Evolutionary conservation across 2,888 invertebrate genomes (phyloP).

Genomic region (Hoplodrina ambigua): DNA sequence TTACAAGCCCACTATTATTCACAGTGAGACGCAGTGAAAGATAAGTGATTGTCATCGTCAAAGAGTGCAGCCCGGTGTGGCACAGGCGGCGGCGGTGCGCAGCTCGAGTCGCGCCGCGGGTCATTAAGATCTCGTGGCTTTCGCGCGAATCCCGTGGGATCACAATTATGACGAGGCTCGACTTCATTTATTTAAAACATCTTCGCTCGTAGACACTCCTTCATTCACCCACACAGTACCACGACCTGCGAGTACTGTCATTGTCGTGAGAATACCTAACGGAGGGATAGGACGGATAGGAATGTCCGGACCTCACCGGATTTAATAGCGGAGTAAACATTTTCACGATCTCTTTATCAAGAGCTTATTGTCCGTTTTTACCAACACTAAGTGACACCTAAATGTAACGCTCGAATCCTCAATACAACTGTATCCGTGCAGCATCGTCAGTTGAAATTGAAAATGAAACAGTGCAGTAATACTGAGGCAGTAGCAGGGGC

Average conservation of each 20-base stretch:
- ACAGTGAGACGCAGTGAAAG: neutral
- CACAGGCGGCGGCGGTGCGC: neutral
- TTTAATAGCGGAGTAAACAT: too few relatives aligned
- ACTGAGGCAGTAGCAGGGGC: too few relatives aligned
- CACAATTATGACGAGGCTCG: constrained; percentile 51
- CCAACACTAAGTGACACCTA: too few relatives aligned
- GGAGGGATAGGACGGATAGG: too few relatives aligned
- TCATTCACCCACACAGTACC: constrained; percentile 2
- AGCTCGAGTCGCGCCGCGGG: constrained; percentile 3
- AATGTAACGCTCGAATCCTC: too few relatives aligned
- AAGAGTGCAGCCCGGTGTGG: neutral
- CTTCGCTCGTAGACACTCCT: constrained; percentile 7
- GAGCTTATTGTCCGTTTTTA: too few relatives aligned
- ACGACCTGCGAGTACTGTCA: neutral
- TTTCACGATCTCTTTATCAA: too few relatives aligned
- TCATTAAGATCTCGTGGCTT: constrained; percentile 43
- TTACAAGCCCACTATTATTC: neutral
- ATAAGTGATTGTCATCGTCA: neutral
- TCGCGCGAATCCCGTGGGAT: constrained; percentile 47
- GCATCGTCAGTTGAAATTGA: too few relatives aligned
- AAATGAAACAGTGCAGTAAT: too few relatives aligned
- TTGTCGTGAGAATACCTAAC: neutral
- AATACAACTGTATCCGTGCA: too few relatives aligned
- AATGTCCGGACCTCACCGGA: too few relatives aligned
- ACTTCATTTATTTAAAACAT: constrained; percentile 60